Percentiles rank a stretch among this genome's conserved stretches.
Evolutionary conservation across 1,140 invertebrate genomes (phyloP).

Genomic region (Nephila pilipes): DNA sequence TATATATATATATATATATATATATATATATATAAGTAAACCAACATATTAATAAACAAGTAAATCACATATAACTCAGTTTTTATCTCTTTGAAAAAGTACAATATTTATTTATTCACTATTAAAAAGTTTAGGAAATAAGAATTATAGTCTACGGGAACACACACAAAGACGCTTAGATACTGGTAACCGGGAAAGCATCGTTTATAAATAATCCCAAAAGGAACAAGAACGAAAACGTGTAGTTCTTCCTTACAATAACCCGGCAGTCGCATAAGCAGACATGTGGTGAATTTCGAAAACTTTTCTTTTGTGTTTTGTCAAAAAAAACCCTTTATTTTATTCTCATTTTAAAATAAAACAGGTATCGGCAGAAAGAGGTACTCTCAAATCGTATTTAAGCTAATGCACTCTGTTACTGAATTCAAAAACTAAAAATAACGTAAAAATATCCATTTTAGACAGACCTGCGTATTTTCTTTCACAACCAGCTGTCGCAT

Average conservation of each 20-base stretch:
- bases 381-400: slow-evolving; percentile 55
- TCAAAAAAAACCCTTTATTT: slow-evolving; percentile 26
- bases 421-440: slow-evolving; percentile 38
- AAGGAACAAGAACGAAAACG: neutral
- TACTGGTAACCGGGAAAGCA: too few relatives aligned
- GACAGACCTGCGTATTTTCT: slow-evolving; percentile 55
- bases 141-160: too few relatives aligned
- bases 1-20: too few relatives aligned
- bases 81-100: too few relatives aligned
- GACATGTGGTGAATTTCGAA: slow-evolving; percentile 56
- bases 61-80: too few relatives aligned
- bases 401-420: slow-evolving; percentile 51
- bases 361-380: slow-evolving; percentile 32
- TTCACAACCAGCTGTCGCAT: slow-evolving; percentile 59
- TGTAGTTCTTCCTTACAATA: neutral
- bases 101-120: too few relatives aligned
- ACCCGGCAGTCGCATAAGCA: slow-evolving; percentile 9
- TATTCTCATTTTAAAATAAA: slow-evolving; percentile 50
- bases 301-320: neutral
- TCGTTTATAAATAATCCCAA: neutral
- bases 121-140: too few relatives aligned
- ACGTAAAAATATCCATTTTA: slow-evolving; percentile 47
- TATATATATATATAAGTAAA: too few relatives aligned
- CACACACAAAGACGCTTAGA: too few relatives aligned
- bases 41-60: too few relatives aligned